A percentile compares a stretch with the other conserved stretches of the same genome.
Conservation (phyloP, 2,888 invertebrate genomes). For the Troilus luridus region DNA sequence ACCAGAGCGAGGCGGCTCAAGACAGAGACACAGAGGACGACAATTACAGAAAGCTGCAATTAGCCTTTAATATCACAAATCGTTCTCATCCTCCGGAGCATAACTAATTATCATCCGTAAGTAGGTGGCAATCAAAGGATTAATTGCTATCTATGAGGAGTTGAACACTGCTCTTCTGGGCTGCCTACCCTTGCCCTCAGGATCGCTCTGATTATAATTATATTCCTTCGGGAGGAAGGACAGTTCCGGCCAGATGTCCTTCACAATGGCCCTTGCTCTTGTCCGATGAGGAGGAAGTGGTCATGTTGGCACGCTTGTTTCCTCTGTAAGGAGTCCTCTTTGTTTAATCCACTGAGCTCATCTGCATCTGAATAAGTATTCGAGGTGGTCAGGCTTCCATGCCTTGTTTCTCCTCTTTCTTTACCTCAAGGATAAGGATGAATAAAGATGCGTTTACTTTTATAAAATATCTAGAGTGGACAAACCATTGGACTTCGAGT, state of each 20-base stretch:
- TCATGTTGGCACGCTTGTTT: slow-evolving; percentile 38
- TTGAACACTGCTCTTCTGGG: neutral
- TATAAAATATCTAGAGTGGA: too few relatives aligned
- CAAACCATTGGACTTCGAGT: too few relatives aligned
- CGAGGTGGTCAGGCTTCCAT: neutral
- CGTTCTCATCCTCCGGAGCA: slow-evolving; percentile 59
- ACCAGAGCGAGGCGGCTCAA: neutral
- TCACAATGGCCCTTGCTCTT: slow-evolving; percentile 10
- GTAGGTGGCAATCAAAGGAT: neutral
- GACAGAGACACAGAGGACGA: neutral
- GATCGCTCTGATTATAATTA: slow-evolving; percentile 50
- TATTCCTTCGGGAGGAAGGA: slow-evolving; percentile 25
- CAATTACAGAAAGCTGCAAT: slow-evolving; percentile 37
- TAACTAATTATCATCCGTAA: slow-evolving; percentile 41
- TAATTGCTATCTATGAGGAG: neutral
- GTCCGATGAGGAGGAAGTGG: neutral
- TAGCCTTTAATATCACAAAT: slow-evolving; percentile 56
- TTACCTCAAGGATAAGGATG: too few relatives aligned
- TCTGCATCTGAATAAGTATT: neutral
- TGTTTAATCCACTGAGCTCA: neutral
- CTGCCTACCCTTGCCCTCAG: neutral
- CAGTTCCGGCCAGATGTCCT: slow-evolving; percentile 56
- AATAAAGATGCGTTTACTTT: too few relatives aligned
- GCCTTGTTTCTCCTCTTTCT: neutral
- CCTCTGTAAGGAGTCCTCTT: neutral